Evolutionary conservation across 2,113 vertebrate genomes (phyloP).

Genomic region (Ploceus nigricollis): DNA sequence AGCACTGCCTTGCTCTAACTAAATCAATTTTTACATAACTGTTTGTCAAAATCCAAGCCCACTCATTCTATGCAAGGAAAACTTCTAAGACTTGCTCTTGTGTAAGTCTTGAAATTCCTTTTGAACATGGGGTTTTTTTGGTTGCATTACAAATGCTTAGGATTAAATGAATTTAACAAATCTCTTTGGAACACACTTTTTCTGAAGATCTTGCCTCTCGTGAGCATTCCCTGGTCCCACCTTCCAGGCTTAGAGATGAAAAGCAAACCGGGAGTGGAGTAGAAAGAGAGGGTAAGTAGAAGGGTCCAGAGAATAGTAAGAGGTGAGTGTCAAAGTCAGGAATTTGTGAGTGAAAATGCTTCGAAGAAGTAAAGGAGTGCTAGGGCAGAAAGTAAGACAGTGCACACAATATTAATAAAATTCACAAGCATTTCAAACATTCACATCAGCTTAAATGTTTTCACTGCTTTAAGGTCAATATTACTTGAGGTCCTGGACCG

Average conservation of each 20-base stretch:
- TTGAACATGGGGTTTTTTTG: background rate
- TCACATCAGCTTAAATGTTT: background rate
- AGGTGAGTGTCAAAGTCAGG: background rate
- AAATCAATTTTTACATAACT: background rate
- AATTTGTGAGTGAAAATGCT: background rate
- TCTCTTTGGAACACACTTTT: background rate
- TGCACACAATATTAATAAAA: background rate
- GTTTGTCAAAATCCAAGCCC: background rate
- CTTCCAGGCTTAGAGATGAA: background rate
- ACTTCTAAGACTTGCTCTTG: background rate
- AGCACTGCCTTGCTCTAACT: background rate
- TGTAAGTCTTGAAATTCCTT: background rate
- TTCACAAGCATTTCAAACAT: background rate
- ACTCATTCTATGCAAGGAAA: background rate
- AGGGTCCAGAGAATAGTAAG: background rate
- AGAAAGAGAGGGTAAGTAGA: background rate
- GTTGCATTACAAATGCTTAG: background rate
- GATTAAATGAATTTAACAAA: background rate
- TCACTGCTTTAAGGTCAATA: background rate
- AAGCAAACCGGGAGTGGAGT: background rate
- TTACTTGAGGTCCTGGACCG: background rate
- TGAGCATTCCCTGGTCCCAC: background rate
- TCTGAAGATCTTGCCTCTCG: background rate
- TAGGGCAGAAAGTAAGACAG: background rate
- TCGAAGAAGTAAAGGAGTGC: background rate